phyloP scores from a whole-genome alignment of 1,140 invertebrate genomes.

The Drosophila melanogaster region DNA sequence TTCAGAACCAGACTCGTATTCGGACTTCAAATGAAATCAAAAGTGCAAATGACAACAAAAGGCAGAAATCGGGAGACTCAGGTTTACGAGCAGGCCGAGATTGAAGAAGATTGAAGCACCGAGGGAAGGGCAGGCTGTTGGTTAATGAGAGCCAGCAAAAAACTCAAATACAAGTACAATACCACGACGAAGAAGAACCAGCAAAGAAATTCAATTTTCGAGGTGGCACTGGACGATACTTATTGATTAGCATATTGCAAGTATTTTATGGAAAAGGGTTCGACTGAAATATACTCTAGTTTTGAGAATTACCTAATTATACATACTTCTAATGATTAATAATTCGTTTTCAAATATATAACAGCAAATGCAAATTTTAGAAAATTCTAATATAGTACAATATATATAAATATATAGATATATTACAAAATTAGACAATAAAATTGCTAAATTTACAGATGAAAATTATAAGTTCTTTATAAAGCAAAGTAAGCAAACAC shows the following conservation, averaged over 20 bases:
- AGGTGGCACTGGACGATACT: conserved; percentile 29
- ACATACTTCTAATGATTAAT: too few relatives aligned
- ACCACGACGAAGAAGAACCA: conserved; percentile 24
- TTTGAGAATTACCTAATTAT: too few relatives aligned
- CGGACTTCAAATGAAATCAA: conserved; percentile 80
- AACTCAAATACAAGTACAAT: conserved; percentile 25
- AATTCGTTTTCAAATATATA: too few relatives aligned
- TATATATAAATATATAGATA: too few relatives aligned
- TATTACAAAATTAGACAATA: too few relatives aligned
- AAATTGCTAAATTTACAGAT: too few relatives aligned
- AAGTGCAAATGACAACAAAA: conserved; percentile 81
- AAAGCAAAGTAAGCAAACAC: not conserved
- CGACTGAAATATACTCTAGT: conserved; percentile 8
- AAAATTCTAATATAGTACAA: too few relatives aligned
- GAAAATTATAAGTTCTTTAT: too few relatives aligned
- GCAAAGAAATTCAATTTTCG: conserved; percentile 1
- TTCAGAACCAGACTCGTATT: conserved; percentile 13
- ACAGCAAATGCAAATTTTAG: too few relatives aligned
- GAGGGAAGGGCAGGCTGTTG: not conserved
- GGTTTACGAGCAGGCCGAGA: conserved; percentile 15
- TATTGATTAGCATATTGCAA: conserved; percentile 38
- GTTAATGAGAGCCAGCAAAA: conserved; percentile 37
- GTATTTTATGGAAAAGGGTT: not conserved
- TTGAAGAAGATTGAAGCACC: not conserved
- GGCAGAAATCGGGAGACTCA: conserved; percentile 53